phyloP scores from a whole-genome alignment of 2,888 invertebrate species.

The Hermaeophaga mercurialis region DNA sequence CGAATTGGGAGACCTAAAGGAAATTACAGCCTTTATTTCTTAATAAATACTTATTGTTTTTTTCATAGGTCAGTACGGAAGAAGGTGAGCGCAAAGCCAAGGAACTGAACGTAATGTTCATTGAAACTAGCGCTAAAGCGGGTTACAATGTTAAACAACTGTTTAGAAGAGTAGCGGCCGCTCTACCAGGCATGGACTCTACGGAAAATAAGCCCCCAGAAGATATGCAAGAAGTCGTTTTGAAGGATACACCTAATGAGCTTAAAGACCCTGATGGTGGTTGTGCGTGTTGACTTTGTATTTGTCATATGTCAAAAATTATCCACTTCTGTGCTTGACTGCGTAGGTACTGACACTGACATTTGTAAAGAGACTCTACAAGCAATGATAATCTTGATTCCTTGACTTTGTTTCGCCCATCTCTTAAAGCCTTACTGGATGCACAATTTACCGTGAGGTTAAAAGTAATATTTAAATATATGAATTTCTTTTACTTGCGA shows the following conservation, averaged over 20 bases:
- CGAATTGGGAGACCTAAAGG: no score
- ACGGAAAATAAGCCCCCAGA: slow-evolving; percentile 94
- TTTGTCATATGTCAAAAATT: slow-evolving; percentile 22
- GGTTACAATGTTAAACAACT: slow-evolving; percentile 99
- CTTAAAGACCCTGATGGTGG: slow-evolving; percentile 90
- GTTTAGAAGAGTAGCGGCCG: slow-evolving; percentile 97
- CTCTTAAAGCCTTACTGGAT: slow-evolving; percentile 5
- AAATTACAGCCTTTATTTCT: neutral
- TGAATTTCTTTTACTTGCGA: no score
- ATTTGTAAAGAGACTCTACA: slow-evolving; percentile 12
- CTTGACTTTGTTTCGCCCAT: slow-evolving; percentile 13
- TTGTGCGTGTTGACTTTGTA: slow-evolving; percentile 76
- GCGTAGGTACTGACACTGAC: slow-evolving; percentile 30
- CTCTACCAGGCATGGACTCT: slow-evolving; percentile 98
- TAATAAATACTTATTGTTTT: neutral
- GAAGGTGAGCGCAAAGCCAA: slow-evolving; percentile 99
- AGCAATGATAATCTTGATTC: slow-evolving; percentile 26
- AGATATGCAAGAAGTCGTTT: slow-evolving; percentile 98
- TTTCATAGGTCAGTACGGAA: slow-evolving; percentile 72
- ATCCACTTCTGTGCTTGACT: slow-evolving; percentile 33
- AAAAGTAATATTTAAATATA: no score
- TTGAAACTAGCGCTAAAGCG: slow-evolving; percentile 99
- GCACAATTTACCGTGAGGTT: no score
- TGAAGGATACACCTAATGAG: slow-evolving; percentile 95
- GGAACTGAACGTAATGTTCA: slow-evolving; percentile 99